phyloP scores from a whole-genome alignment of 2,113 vertebrate genomes.

The Gambusia holbrooki region DNA sequence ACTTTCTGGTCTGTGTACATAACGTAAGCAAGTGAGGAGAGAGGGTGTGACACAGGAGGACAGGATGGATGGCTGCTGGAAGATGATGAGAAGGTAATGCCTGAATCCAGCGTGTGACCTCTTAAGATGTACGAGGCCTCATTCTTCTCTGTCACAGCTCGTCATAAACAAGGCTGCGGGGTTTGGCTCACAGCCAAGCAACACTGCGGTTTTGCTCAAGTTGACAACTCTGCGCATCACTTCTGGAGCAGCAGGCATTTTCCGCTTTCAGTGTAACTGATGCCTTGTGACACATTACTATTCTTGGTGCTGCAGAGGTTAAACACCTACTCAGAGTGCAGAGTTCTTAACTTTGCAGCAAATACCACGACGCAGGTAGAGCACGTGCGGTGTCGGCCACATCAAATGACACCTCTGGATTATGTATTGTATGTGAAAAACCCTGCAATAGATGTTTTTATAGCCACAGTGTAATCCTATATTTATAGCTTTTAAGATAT shows the following conservation, averaged over 20 bases:
- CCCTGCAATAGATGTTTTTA: not conserved
- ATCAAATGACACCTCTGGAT: not conserved
- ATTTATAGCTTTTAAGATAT: too few species aligned
- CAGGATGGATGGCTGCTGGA: conserved; percentile 18
- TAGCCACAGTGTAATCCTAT: not conserved
- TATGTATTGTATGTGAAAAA: conserved; percentile 24
- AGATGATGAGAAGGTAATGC: conserved; percentile 41
- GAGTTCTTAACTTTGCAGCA: conserved; percentile 32
- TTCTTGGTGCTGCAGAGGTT: conserved; percentile 52
- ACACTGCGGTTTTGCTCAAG: conserved; percentile 33
- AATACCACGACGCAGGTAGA: conserved; percentile 1
- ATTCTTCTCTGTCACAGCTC: conserved; percentile 33
- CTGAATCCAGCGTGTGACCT: conserved; percentile 46
- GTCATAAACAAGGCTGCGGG: conserved; percentile 37
- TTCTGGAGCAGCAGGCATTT: conserved; percentile 36
- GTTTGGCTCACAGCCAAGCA: conserved; percentile 22
- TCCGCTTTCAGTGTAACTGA: conserved; percentile 36
- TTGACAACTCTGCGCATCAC: conserved; percentile 51
- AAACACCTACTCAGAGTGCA: conserved; percentile 30
- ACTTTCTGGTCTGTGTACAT: conserved; percentile 17
- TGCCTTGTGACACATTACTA: conserved; percentile 48
- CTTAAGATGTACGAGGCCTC: conserved; percentile 33
- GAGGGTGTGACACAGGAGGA: conserved; percentile 15
- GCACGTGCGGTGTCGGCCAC: not conserved
- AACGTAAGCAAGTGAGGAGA: conserved; percentile 8